Evolutionary conservation across 2,888 invertebrate genomes (phyloP).

Genomic region (Conchocele bisecta): DNA sequence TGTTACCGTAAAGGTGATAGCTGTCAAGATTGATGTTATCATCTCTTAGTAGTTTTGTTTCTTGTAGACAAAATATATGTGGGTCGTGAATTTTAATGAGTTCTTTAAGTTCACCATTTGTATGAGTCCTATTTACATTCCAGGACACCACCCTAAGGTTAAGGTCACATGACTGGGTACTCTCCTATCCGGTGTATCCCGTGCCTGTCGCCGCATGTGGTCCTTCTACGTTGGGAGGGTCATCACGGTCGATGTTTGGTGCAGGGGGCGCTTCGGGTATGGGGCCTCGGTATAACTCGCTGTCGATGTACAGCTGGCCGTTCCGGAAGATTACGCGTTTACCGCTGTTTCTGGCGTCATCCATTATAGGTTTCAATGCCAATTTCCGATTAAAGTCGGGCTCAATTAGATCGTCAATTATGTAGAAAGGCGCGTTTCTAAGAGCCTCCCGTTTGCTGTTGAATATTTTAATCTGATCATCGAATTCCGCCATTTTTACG

Average conservation of each 20-base stretch:
- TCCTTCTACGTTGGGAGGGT: background rate
- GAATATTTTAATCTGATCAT: background rate
- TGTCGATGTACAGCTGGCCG: background rate
- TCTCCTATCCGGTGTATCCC: background rate
- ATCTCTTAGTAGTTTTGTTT: background rate
- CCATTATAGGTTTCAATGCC: slow-evolving; percentile 2
- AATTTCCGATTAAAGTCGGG: background rate
- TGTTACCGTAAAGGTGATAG: background rate
- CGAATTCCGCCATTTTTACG: background rate
- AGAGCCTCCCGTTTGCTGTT: background rate
- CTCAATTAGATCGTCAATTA: background rate
- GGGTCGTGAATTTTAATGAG: background rate
- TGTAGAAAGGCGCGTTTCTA: background rate
- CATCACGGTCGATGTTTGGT: background rate
- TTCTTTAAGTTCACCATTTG: background rate
- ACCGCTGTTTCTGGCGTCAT: background rate
- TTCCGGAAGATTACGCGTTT: background rate
- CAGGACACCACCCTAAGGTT: background rate
- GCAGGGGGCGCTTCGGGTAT: background rate
- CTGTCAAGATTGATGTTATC: background rate
- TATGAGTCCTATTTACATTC: background rate
- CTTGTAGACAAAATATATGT: background rate
- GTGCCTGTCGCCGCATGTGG: background rate
- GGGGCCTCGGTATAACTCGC: background rate
- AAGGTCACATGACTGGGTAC: slow-evolving; percentile 2